Evolutionary conservation across 2,797 vertebrate genomes (phyloP).

Genomic region (Mormyrus proboscirostris): DNA sequence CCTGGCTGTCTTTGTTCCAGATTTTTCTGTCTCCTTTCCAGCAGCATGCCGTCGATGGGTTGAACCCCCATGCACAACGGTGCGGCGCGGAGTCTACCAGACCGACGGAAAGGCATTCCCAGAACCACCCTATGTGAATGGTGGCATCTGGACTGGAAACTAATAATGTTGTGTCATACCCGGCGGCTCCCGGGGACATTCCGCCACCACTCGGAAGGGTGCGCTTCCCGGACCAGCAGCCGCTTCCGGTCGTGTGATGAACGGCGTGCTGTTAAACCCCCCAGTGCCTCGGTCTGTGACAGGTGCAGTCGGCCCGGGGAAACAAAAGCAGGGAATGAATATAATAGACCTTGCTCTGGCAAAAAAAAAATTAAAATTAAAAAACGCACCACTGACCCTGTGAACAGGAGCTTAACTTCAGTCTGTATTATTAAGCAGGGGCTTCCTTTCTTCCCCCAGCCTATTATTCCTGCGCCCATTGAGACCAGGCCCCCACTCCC

Average conservation of each 20-base stretch:
- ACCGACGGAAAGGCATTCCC: not conserved
- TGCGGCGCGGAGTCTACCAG: not conserved
- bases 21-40: not conserved
- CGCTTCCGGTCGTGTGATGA: not conserved
- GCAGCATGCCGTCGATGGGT: not conserved
- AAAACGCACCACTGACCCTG: not conserved
- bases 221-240: no score
- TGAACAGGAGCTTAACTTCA: conserved; percentile 48
- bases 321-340: conserved; percentile 12
- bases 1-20: not conserved
- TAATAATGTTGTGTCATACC: not conserved
- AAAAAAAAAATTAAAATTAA: not conserved
- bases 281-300: not conserved
- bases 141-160: not conserved
- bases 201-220: not conserved
- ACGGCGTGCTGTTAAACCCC: not conserved
- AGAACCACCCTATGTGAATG: not conserved
- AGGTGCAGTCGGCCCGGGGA: not conserved
- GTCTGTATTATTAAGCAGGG: conserved; percentile 55
- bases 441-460: conserved; percentile 40
- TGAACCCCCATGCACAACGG: not conserved
- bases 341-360: not conserved
- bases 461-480: conserved; percentile 30
- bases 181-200: not conserved
- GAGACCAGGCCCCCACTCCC: not conserved